Percentiles rank a stretch among this genome's conserved stretches.
Evolutionary conservation across 2,797 vertebrate species (phyloP).

Genomic region (Rhyacichthys aspro): DNA sequence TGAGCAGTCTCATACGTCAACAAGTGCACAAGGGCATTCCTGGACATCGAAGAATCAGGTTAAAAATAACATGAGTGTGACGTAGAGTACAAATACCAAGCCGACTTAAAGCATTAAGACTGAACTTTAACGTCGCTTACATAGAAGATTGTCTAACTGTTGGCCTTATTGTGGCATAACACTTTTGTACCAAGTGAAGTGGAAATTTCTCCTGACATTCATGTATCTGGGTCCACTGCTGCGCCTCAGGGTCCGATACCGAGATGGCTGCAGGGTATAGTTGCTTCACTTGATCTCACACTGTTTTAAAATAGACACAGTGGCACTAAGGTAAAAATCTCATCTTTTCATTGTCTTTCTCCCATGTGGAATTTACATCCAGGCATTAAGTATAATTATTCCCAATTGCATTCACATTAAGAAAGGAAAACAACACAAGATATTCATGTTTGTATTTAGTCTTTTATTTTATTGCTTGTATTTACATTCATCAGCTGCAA

Average conservation of each 20-base stretch:
- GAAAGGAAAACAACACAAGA: constrained; percentile 6
- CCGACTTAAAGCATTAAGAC: neutral
- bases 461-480: constrained; percentile 50
- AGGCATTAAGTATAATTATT: neutral
- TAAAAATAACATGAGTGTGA: neutral
- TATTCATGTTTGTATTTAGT: constrained; percentile 1
- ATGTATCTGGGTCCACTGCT: neutral
- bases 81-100: neutral
- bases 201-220: constrained; percentile 5
- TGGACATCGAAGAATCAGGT: neutral
- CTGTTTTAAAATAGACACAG: constrained; percentile 9
- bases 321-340: neutral
- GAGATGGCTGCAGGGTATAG: constrained; percentile 4
- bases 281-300: constrained; percentile 17
- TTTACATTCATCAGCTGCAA: constrained; percentile 53
- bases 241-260: neutral
- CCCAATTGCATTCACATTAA: neutral
- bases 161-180: neutral
- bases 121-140: constrained; percentile 1
- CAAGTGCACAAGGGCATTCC: constrained; percentile 10
- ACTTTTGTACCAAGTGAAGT: neutral
- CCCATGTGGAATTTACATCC: neutral
- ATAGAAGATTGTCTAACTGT: too few relatives aligned
- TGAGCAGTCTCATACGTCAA: constrained; percentile 12
- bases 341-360: neutral